Percentiles rank a stretch among this genome's conserved stretches.
Conservation (phyloP, 2,113 vertebrate species). For the Bubo blakistoni region DNA sequence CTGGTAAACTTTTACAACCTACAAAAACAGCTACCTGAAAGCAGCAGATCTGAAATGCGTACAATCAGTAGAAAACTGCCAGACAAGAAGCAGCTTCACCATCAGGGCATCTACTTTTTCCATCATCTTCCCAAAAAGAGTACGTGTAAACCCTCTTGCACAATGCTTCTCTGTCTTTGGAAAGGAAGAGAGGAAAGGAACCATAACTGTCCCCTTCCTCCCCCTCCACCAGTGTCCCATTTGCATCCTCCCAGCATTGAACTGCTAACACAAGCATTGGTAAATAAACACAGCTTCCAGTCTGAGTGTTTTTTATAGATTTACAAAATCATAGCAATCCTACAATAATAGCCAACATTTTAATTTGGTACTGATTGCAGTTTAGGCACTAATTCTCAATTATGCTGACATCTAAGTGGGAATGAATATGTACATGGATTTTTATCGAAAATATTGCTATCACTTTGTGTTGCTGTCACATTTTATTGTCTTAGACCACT, state of each 20-base stretch:
- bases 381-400: neutral
- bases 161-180: neutral
- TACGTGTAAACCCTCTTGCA: neutral
- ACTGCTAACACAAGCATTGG: neutral
- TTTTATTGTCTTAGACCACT: neutral
- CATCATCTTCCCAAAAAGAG: neutral
- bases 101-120: neutral
- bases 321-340: neutral
- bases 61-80: neutral
- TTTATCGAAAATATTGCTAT: neutral
- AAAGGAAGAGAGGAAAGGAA: neutral
- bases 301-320: neutral
- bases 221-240: neutral
- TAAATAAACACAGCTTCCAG: neutral
- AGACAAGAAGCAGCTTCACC: neutral
- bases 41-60: neutral
- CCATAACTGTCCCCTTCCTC: neutral
- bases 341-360: neutral
- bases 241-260: neutral
- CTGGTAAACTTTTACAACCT: neutral
- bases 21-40: neutral
- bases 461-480: neutral
- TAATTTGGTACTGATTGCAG: neutral
- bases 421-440: neutral
- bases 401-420: neutral